Percentiles rank a stretch among this genome's conserved stretches.
Evolutionary conservation across 2,888 invertebrate genomes (phyloP).

Genomic region (Oligia latruncula): DNA sequence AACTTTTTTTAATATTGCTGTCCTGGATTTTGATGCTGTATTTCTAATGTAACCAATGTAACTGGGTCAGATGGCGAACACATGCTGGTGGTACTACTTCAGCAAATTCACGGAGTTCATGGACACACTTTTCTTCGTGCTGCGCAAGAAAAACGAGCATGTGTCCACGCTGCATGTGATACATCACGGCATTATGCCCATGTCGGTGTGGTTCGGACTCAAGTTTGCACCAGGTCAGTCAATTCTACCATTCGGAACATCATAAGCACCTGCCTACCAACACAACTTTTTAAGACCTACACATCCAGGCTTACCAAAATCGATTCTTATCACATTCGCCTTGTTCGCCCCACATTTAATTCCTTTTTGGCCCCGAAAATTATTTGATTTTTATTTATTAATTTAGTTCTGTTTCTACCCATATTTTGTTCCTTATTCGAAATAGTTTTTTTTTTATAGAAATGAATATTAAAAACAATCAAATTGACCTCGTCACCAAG

Average conservation of each 20-base stretch:
- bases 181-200: conserved; percentile 99
- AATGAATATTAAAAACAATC: neutral
- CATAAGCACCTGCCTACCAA: neutral
- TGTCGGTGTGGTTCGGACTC: conserved; percentile 98
- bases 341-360: neutral
- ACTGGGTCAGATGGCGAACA: conserved; percentile 94
- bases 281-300: neutral
- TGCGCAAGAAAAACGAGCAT: conserved; percentile 98
- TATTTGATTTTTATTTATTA: neutral
- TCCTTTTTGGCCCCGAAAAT: neutral
- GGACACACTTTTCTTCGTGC: conserved; percentile 98
- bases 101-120: conserved; percentile 99
- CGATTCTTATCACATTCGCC: neutral
- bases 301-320: neutral
- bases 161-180: conserved; percentile 98
- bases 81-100: conserved; percentile 99
- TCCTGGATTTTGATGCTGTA: neutral
- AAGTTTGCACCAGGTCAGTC: conserved; percentile 97
- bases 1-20: neutral
- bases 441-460: too few species aligned
- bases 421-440: neutral
- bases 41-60: conserved; percentile 11
- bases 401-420: neutral
- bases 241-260: neutral
- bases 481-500: neutral